phyloP scores from a whole-genome alignment of 2,113 vertebrate species.

The Platanista minor region DNA sequence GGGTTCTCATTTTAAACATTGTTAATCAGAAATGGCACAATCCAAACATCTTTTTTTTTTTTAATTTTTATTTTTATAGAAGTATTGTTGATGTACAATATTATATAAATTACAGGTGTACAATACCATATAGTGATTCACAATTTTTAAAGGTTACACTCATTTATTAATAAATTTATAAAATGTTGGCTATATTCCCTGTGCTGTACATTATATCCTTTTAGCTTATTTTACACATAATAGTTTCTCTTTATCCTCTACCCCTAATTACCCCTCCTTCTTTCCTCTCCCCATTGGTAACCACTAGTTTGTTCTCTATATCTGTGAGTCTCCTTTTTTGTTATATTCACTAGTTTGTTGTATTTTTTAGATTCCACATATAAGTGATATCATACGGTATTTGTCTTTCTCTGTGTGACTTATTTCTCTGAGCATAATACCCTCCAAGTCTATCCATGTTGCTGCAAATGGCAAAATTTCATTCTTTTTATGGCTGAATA shows the following conservation, averaged over 20 bases:
- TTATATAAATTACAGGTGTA: not conserved
- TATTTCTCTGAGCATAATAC: not conserved
- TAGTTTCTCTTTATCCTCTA: not conserved
- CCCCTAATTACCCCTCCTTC: no score
- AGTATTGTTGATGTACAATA: not conserved
- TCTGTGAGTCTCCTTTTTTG: not conserved
- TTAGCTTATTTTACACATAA: not conserved
- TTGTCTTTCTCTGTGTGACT: not conserved
- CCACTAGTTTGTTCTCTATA: not conserved
- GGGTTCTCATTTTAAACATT: not conserved
- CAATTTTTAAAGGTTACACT: not conserved
- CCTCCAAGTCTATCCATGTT: not conserved
- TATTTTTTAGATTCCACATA: not conserved
- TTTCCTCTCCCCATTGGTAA: not conserved
- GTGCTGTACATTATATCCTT: not conserved
- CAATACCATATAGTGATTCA: not conserved
- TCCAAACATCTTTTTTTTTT: not conserved
- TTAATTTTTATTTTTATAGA: not conserved
- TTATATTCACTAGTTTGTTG: not conserved
- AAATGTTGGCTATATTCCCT: not conserved
- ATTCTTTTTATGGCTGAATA: no score
- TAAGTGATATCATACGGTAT: not conserved
- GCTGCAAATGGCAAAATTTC: not conserved
- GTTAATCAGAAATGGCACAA: not conserved
- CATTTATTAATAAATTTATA: not conserved